Conservation (phyloP, 1,140 invertebrate species). For the Bombus fervidus region DNA sequence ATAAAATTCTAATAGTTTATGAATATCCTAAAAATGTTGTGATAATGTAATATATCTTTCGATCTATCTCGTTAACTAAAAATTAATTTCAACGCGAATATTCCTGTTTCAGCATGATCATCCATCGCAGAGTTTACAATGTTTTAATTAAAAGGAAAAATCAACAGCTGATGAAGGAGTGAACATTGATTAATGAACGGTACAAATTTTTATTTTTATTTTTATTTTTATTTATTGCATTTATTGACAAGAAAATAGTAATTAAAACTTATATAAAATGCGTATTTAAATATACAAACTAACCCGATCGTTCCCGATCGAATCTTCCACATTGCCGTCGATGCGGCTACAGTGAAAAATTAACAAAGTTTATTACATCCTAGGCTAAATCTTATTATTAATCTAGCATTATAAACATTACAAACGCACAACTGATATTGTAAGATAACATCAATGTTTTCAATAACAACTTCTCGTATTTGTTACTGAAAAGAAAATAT, state of each 20-base stretch:
- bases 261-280: slow-evolving; percentile 48
- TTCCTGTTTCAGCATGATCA: not conserved
- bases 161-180: not conserved
- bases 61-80: not conserved
- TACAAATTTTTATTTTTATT: not conserved
- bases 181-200: not conserved
- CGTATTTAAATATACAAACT: slow-evolving; percentile 38
- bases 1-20: too few relatives aligned
- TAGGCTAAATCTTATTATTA: not conserved
- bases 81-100: not conserved
- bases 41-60: not conserved
- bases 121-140: not conserved
- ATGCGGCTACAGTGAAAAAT: slow-evolving; percentile 21
- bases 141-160: not conserved
- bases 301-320: slow-evolving; percentile 12
- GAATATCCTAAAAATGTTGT: not conserved
- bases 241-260: slow-evolving; percentile 30
- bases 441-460: not conserved
- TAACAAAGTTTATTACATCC: slow-evolving; percentile 16
- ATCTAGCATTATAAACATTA: not conserved
- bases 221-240: slow-evolving; percentile 10
- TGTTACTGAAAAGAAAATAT: not conserved
- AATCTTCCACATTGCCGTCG: slow-evolving; percentile 25
- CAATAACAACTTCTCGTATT: not conserved
- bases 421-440: not conserved